Conservation (phyloP, 2,113 vertebrate species). For the Melierax canorus region DNA sequence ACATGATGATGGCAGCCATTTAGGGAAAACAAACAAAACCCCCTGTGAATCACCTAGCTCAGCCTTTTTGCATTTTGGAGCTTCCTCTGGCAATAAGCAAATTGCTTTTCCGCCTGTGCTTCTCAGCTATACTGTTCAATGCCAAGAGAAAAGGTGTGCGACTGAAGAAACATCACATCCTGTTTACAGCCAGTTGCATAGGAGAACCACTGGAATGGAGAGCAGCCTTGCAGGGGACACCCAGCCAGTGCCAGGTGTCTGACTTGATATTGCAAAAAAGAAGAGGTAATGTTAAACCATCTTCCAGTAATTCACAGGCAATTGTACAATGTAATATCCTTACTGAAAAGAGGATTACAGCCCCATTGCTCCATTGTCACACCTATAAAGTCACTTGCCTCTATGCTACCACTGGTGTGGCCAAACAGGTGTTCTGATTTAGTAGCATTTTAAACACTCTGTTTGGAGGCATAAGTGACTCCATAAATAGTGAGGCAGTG, state of each 20-base stretch:
- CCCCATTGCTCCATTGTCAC: background rate
- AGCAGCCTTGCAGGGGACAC: background rate
- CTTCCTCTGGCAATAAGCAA: background rate
- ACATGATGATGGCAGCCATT: background rate
- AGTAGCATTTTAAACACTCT: background rate
- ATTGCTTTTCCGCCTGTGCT: background rate
- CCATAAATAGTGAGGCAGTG: background rate
- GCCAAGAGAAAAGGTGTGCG: background rate
- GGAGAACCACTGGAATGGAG: background rate
- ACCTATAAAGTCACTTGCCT: background rate
- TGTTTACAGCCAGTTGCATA: background rate
- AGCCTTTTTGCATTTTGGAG: background rate
- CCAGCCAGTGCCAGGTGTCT: background rate
- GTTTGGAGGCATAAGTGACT: background rate
- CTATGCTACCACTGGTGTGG: background rate
- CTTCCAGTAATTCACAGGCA: background rate
- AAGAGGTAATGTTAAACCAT: background rate
- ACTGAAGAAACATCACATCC: background rate
- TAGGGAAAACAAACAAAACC: background rate
- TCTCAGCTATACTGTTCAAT: background rate
- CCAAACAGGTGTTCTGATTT: background rate
- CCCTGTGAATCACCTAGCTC: background rate
- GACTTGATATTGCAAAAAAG: background rate
- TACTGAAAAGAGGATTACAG: background rate
- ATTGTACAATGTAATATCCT: background rate